phyloP scores from a whole-genome alignment of 2,888 invertebrate species.

The Polyommatus iphigenia region DNA sequence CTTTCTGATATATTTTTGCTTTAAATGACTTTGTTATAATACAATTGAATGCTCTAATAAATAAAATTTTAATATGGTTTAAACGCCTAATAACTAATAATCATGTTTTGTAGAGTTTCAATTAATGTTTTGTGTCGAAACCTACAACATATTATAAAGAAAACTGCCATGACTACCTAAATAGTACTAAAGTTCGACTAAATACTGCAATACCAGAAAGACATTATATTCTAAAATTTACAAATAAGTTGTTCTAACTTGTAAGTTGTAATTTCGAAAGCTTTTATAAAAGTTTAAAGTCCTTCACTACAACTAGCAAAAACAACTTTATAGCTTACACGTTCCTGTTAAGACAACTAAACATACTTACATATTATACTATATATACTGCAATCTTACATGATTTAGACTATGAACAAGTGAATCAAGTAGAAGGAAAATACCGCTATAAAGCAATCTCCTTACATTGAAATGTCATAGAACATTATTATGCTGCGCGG shows the following conservation, averaged over 20 bases:
- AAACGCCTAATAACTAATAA: no score
- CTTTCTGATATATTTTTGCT: slow-evolving; percentile 34
- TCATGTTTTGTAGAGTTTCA: no score
- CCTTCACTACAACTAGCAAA: no score
- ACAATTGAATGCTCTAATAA: no score
- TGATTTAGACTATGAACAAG: not conserved
- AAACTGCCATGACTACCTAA: not conserved
- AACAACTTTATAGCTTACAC: not conserved
- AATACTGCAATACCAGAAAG: not conserved
- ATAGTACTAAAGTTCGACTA: not conserved
- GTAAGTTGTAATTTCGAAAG: not conserved
- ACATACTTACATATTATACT: not conserved
- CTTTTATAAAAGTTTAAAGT: not conserved
- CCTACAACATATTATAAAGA: not conserved
- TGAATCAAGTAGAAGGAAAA: slow-evolving; percentile 3
- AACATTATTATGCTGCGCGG: slow-evolving; percentile 18
- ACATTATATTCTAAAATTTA: no score
- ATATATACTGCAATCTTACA: not conserved
- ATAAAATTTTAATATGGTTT: no score
- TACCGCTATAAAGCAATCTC: not conserved
- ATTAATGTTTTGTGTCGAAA: not conserved
- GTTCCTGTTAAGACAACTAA: not conserved
- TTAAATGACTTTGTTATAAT: not conserved
- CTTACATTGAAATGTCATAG: slow-evolving; percentile 28
- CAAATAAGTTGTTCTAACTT: no score